Evolutionary conservation across 2,797 vertebrate genomes (phyloP), one percentile per base, ranked within the genome.

Genomic region (Alosa sapidissima): DNA sequence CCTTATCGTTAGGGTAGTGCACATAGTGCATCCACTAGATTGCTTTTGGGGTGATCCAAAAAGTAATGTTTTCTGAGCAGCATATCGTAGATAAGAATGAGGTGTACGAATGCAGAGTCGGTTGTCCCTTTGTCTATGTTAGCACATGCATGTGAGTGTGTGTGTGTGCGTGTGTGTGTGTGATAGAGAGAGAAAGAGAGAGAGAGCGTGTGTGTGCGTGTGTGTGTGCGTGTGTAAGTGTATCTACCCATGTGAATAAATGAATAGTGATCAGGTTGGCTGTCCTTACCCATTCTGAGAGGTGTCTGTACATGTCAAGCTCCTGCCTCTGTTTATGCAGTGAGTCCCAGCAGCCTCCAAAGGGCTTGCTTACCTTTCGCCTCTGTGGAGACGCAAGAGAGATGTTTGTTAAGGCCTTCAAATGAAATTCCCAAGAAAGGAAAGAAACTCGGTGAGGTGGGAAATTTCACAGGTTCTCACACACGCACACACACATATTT

Each of bases 251-350:
- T 62, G 68, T 83, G 72, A 81, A 83, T 83, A 62, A 33, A 81
- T 83, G 33, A 60, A 83, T 83, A 52, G 13, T 16, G 75, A 62
- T 24, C 33, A 81, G 85, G 45, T 16, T 24, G 81, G 47, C 41
- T 51, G 75, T 60, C 84, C 41, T 24, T 48, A 55, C 58, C 24
- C 52, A 58, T 84, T 41, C 75, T 81, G 51, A 81, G 84, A 33
- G 24, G 51, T 85, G 84, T n/a, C 55, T 11, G 3, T 49, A 65
- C 58, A 45, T 81, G 84, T 85, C 84, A 85, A 60, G 45, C 65
- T 36, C 65, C 28, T 72, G 65, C 11, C 11, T 14, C 28, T 72
- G 65, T 72, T 72, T 72, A 72, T 72, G 28, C 65, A 72, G 33
- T 16, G 28, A 72, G 14, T 16, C 65, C 65, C 65, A 5, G 28